Evolutionary conservation across 2,797 vertebrate species (phyloP).

Genomic region (Apodemus agrarius): DNA sequence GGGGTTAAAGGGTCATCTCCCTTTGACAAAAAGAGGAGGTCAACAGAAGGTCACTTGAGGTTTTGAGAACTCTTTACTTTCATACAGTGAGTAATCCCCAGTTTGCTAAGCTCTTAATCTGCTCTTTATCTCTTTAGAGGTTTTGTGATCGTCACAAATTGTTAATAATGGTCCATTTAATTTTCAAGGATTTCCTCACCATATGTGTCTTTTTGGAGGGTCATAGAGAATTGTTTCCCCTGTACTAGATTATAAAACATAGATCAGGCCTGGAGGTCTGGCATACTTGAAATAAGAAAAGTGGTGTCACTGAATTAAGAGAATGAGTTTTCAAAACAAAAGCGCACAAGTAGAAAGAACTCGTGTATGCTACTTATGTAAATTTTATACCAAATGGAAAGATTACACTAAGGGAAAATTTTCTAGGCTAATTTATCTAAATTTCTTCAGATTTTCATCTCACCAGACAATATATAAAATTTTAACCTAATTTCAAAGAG

Average conservation of each 20-base stretch:
- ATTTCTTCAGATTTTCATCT: slow-evolving; percentile 11
- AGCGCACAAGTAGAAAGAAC: not conserved
- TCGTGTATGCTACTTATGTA: not conserved
- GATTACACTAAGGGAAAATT: not conserved
- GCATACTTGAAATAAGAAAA: slow-evolving; percentile 30
- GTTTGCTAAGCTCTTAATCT: slow-evolving; percentile 70
- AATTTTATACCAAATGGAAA: not conserved
- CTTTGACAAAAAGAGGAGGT: slow-evolving; percentile 18
- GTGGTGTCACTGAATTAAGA: not conserved
- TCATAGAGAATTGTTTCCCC: slow-evolving; percentile 32
- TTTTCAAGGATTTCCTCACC: slow-evolving; percentile 69
- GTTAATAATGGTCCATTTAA: slow-evolving; percentile 70
- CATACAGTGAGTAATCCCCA: slow-evolving; percentile 53
- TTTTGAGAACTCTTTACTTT: slow-evolving; percentile 55
- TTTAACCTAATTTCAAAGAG: not conserved
- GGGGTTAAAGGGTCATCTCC: not conserved
- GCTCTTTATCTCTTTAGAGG: slow-evolving; percentile 65
- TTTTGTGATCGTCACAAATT: slow-evolving; percentile 53
- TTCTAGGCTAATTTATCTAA: slow-evolving; percentile 23
- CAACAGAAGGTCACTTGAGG: not conserved
- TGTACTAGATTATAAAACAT: slow-evolving; percentile 19
- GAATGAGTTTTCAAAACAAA: not conserved
- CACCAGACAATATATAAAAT: not conserved
- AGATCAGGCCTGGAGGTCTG: not conserved
- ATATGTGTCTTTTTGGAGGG: slow-evolving; percentile 57